Percentiles rank a stretch among this genome's conserved stretches.
phyloP scores from a whole-genome alignment of 2,113 vertebrate species.

The Brachypteracias leptosomus region DNA sequence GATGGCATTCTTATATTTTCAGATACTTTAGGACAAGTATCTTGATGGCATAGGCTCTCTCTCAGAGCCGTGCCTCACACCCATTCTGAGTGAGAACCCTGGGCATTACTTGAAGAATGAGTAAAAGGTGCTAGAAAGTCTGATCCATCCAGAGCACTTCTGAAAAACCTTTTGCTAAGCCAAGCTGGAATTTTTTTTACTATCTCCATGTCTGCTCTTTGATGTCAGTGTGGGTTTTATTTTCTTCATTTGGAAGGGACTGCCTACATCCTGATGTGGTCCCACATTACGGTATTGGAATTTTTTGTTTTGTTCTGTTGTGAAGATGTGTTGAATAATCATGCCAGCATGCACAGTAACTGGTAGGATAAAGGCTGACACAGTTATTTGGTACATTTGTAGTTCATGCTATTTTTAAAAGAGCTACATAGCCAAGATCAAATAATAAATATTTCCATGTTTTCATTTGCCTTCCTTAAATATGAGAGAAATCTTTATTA shows the following conservation, averaged over 20 bases:
- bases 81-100: neutral
- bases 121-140: neutral
- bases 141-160: neutral
- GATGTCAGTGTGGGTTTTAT: neutral
- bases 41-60: neutral
- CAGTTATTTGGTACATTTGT: neutral
- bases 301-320: neutral
- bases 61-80: neutral
- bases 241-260: neutral
- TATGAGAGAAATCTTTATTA: neutral
- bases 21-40: neutral
- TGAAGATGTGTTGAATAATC: neutral
- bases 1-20: neutral
- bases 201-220: neutral
- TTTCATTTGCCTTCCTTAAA: conserved; percentile 7
- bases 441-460: conserved; percentile 31
- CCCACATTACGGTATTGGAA: neutral
- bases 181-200: neutral
- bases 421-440: neutral
- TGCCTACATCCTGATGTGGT: neutral
- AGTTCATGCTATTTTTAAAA: conserved; percentile 32
- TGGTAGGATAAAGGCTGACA: neutral
- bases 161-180: neutral
- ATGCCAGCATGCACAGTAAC: neutral
- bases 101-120: neutral